Evolutionary conservation across 2,113 vertebrate genomes (phyloP), one percentile per base, ranked within the genome.

Genomic region (Cacatua alba): DNA sequence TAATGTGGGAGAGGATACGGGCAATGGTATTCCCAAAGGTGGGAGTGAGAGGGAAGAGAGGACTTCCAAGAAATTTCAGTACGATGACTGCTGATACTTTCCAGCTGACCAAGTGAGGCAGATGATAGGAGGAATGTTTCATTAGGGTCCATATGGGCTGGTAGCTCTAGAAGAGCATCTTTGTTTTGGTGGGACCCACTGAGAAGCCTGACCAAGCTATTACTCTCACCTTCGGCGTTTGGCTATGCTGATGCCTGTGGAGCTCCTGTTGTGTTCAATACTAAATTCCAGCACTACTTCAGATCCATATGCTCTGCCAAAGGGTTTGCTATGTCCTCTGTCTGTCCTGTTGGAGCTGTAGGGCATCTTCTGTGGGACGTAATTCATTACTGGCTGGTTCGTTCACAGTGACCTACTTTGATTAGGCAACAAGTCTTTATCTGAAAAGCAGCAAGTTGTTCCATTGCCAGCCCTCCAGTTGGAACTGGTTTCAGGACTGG

Each of bases 331-430:
- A 60, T 75, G 65, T 85, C 71, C 55, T 91, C 43, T 28, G 4
- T 84, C 51, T 60, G 39, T 64, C 46, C 62, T 0, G 2, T 48
- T 44, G 19, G 23, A 88, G 37, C 62, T 89, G 25, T 77, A 76
- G 43, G 57, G 26, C 14, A 44, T 76, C 68, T 83, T 88, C 80
- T 81, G 78, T 48, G 62, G 48, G 80, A 55, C 0, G 0, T 49
- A 52, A 4, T 43, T 92, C 0, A 0, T 88, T 90, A 31, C 55
- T 39, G 68, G n/a, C 65, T 89, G 81, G 48, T 85, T 89, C 2
- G 1, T 94, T 89, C 82, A 77, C 75, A 70, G 82, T 92, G 90
- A 93, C 90, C 85, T 95, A 72, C 79, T 96, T 95, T 46, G 88
- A 92, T 95, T 90, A 94, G 71, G 94, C 92, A 92, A 77, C 1